Percentiles rank a stretch among this genome's conserved stretches.
These are phyloP conservation scores for Tetragnatha montana DNA, from an alignment of 2,888 invertebrate species.

Conservation along the genomic window DNA sequence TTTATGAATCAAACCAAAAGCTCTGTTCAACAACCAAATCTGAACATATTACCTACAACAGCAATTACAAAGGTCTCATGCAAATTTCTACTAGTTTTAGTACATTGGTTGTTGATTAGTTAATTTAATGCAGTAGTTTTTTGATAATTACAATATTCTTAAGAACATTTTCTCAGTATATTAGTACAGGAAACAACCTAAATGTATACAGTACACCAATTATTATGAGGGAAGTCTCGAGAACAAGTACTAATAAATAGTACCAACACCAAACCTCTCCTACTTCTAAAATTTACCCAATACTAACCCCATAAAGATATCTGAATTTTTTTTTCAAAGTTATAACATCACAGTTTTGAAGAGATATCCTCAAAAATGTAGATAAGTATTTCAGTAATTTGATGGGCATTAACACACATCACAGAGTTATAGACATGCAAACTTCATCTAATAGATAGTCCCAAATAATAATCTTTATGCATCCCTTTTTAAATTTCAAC, in stretches of 20 bases:
- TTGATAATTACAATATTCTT: neutral
- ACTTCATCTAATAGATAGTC: neutral
- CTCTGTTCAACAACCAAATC: neutral
- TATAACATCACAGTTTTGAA: neutral
- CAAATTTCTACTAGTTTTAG: neutral
- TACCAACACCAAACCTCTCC: neutral
- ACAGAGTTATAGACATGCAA: neutral
- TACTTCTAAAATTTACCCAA: neutral
- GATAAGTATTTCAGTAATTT: neutral
- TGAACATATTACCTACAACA: neutral
- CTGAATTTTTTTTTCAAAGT: neutral
- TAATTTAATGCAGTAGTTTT: neutral
- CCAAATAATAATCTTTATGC: neutral
- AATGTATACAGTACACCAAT: conserved; percentile 1
- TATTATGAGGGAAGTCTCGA: neutral
- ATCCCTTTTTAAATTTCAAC: neutral
- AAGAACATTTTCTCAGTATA: neutral
- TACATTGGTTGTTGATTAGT: neutral
- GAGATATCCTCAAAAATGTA: neutral
- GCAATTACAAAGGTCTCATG: neutral
- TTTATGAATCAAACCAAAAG: neutral
- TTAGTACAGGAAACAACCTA: neutral
- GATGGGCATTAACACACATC: neutral
- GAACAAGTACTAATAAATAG: neutral
- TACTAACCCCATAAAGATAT: neutral